Percentiles rank a stretch among this genome's conserved stretches.
Evolutionary conservation across 2,113 vertebrate genomes (phyloP).

Genomic region (Chaetodon auriga): DNA sequence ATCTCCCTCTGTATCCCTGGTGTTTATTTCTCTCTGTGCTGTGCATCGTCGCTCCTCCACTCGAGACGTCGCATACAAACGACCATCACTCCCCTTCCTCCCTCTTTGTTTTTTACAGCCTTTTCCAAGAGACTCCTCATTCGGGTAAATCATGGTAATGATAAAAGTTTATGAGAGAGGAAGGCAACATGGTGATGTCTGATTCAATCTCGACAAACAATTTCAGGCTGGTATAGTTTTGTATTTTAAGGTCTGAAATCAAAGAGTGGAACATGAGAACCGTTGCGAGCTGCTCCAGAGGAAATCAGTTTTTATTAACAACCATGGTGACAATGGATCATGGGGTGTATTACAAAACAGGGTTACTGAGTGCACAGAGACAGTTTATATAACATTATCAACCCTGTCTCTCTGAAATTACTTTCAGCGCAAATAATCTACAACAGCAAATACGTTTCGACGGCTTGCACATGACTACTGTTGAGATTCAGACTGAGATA

Average conservation of each 20-base stretch:
- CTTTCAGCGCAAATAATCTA: neutral
- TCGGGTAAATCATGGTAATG: conserved; percentile 47
- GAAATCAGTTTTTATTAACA: conserved; percentile 39
- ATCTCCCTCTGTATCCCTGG: conserved; percentile 49
- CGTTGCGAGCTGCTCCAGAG: conserved; percentile 23
- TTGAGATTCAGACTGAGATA: neutral
- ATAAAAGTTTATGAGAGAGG: conserved; percentile 53
- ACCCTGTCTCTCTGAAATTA: neutral
- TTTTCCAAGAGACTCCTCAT: conserved; percentile 24
- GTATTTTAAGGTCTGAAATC: conserved; percentile 36
- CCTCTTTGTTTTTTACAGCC: conserved; percentile 12
- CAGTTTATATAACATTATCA: conserved; percentile 16
- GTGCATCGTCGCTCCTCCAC: conserved; percentile 38
- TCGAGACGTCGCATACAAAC: conserved; percentile 55
- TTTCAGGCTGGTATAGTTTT: conserved; percentile 39
- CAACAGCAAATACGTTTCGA: neutral
- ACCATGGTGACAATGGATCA: conserved; percentile 24
- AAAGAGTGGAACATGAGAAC: conserved; percentile 28
- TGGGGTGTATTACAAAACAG: conserved; percentile 23
- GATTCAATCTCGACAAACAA: conserved; percentile 44
- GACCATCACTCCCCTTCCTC: conserved; percentile 17
- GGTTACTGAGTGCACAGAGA: conserved; percentile 18
- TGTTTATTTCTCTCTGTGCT: conserved; percentile 56
- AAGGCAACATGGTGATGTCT: conserved; percentile 30
- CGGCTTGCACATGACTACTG: neutral